Evolutionary conservation across 1,140 invertebrate genomes (phyloP).

Genomic region (Solen grandis): DNA sequence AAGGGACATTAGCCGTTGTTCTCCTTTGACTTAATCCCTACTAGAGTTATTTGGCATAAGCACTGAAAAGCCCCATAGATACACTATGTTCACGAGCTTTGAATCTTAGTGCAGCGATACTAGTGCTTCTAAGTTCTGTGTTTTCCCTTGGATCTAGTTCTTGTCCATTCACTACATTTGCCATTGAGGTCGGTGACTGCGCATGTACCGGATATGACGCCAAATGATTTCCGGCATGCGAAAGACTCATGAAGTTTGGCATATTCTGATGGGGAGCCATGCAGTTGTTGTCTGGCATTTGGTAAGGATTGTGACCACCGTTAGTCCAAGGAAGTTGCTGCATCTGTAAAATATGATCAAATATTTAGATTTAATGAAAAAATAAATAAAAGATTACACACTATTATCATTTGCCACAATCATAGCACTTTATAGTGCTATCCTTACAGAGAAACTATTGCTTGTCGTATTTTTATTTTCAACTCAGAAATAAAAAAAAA

Average conservation of each 20-base stretch:
- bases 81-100: slow-evolving; percentile 91
- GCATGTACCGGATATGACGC: slow-evolving; percentile 46
- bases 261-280: slow-evolving; percentile 64
- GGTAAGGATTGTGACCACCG: slow-evolving; percentile 40
- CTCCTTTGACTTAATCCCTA: too few species aligned
- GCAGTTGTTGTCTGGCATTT: slow-evolving; percentile 57
- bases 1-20: too few species aligned
- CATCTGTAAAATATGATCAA: slow-evolving; percentile 56
- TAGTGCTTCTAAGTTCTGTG: slow-evolving; percentile 91
- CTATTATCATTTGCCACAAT: too few species aligned
- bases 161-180: slow-evolving; percentile 24
- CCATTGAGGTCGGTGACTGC: slow-evolving; percentile 45
- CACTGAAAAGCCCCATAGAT: slow-evolving; percentile 70
- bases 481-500: too few species aligned
- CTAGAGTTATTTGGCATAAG: slow-evolving; percentile 64
- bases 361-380: not conserved
- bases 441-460: too few species aligned
- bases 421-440: too few species aligned
- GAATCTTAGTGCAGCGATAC: slow-evolving; percentile 91
- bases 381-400: too few species aligned
- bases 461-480: too few species aligned
- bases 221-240: slow-evolving; percentile 56
- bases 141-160: slow-evolving; percentile 65
- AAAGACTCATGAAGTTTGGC: slow-evolving; percentile 67
- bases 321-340: slow-evolving; percentile 58